These are phyloP conservation scores for Plodia interpunctella DNA, from an alignment of 1,140 invertebrate genomes.

Conservation along the genomic window DNA sequence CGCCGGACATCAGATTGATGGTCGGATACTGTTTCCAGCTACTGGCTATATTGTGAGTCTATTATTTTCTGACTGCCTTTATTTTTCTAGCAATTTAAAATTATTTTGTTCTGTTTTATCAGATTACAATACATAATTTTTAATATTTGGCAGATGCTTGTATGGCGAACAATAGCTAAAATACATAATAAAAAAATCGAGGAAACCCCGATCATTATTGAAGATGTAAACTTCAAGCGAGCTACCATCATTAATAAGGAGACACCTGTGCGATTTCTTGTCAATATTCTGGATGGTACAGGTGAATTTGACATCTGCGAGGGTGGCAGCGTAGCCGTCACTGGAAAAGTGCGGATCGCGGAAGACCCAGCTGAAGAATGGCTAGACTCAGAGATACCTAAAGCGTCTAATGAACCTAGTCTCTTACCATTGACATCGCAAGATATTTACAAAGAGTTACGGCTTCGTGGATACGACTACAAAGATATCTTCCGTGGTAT, in stretches of 20 bases:
- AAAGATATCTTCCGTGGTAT: conserved; percentile 92
- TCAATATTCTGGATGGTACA: conserved; percentile 91
- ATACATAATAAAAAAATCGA: conserved; percentile 85
- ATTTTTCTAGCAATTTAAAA: too few relatives aligned
- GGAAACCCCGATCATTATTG: conserved; percentile 89
- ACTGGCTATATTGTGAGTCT: conserved; percentile 91
- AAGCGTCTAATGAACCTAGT: conserved; percentile 56
- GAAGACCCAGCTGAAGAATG: conserved; percentile 61
- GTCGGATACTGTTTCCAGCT: conserved; percentile 95
- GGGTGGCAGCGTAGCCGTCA: conserved; percentile 87
- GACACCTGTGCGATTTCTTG: conserved; percentile 88
- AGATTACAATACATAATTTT: neutral
- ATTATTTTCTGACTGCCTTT: neutral
- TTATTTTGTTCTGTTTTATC: too few relatives aligned
- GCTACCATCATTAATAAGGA: conserved; percentile 95
- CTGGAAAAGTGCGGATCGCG: conserved; percentile 84
- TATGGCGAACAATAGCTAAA: conserved; percentile 96
- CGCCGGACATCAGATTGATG: conserved; percentile 95
- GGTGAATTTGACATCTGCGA: conserved; percentile 96
- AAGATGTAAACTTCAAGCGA: conserved; percentile 91
- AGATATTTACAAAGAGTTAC: conserved; percentile 96
- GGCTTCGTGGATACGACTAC: conserved; percentile 96
- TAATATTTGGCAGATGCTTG: conserved; percentile 79
- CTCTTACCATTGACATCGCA: conserved; percentile 80
- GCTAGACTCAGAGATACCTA: conserved; percentile 76